phyloP scores from a whole-genome alignment of 1,140 invertebrate species.

The Drosophila mayri region DNA sequence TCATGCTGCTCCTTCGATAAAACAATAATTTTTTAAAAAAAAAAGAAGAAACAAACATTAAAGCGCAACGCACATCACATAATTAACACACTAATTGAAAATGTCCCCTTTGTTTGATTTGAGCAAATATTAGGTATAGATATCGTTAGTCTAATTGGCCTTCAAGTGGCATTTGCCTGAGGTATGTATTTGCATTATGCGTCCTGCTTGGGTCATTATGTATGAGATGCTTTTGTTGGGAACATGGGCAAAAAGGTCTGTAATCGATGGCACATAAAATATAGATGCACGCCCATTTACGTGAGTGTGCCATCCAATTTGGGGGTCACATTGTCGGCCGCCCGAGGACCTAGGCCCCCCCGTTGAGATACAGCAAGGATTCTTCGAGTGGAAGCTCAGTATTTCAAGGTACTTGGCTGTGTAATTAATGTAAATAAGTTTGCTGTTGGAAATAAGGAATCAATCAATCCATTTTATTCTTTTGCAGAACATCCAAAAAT shows the following conservation, averaged over 20 bases:
- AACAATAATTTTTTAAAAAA: neutral
- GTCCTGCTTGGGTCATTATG: constrained; percentile 19
- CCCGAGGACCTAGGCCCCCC: constrained; percentile 1
- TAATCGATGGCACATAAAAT: constrained; percentile 74
- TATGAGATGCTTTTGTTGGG: neutral
- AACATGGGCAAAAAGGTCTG: constrained; percentile 4
- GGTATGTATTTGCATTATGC: constrained; percentile 16
- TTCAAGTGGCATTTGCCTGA: constrained; percentile 7
- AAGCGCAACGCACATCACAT: neutral
- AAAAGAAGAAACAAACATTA: constrained; percentile 1
- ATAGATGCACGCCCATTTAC: constrained; percentile 53
- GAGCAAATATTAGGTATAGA: constrained; percentile 18
- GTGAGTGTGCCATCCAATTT: constrained; percentile 39
- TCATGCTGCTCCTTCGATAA: neutral
- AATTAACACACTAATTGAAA: constrained; percentile 5
- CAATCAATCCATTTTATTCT: no score
- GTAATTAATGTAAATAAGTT: neutral
- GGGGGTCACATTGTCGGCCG: constrained; percentile 43
- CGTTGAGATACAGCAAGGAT: neutral
- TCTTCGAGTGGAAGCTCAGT: neutral
- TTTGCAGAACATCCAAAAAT: no score
- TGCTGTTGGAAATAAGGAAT: neutral
- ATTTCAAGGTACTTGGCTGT: neutral
- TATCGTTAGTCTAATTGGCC: constrained; percentile 22
- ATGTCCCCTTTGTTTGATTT: neutral